Percentiles rank a stretch among this genome's conserved stretches.
phyloP scores from a whole-genome alignment of 2,888 invertebrate genomes.

The Nowickia ferox region DNA sequence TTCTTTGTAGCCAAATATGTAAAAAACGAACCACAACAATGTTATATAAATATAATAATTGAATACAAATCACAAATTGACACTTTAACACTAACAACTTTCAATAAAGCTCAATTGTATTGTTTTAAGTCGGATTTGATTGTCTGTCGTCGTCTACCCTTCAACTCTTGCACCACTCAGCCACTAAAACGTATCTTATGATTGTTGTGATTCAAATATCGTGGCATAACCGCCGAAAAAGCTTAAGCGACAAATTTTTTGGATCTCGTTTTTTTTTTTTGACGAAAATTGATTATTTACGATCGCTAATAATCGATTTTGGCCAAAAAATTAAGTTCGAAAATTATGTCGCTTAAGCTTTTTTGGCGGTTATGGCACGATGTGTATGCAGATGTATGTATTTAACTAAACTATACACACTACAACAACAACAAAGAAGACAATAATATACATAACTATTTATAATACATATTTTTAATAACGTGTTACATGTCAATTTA shows the following conservation, averaged over 20 bases:
- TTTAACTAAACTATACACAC: conserved; percentile 25
- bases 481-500: conserved; percentile 66
- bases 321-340: too few species aligned
- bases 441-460: background rate
- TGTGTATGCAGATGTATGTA: too few species aligned
- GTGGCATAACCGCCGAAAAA: too few species aligned
- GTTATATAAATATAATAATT: conserved; percentile 49
- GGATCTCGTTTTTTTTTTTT: too few species aligned
- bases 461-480: conserved; percentile 55
- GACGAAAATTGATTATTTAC: too few species aligned
- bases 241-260: too few species aligned
- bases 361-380: too few species aligned
- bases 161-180: background rate
- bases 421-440: background rate
- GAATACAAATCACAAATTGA: conserved; percentile 71
- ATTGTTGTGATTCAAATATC: conserved; percentile 48
- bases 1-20: conserved; percentile 47
- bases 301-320: too few species aligned
- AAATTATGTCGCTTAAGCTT: too few species aligned
- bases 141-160: conserved; percentile 20
- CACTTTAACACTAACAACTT: conserved; percentile 67
- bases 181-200: conserved; percentile 21
- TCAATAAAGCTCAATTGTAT: conserved; percentile 46
- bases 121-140: conserved; percentile 37
- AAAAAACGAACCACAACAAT: conserved; percentile 47